Base-by-base conservation (phyloP, 2,888 invertebrate species). In the Thymelicus lineola region DNA sequence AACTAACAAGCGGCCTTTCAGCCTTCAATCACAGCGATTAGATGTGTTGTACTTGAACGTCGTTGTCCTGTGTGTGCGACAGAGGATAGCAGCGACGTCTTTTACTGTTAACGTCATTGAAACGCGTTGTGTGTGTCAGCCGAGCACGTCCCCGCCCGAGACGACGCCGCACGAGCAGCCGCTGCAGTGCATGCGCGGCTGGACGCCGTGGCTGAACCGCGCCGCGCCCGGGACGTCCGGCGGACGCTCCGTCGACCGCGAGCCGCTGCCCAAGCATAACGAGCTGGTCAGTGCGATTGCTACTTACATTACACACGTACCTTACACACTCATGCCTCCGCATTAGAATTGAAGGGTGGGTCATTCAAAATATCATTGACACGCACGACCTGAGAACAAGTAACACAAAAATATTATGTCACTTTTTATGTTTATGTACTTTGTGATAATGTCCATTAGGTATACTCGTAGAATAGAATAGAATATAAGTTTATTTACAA, bases 121-220 rank as follows among this genome's bases (percentile, higher is more conserved):
- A 6, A 15, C 3, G 7, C 15, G 48, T 48, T 10, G 15, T 50
- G 15, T 15, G 6, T 50, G 17, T 46, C 17, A 70, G 68, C 59
- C 57, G 12, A 55, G 66, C 17, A 71, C 75, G 2, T 71, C 46
- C 60, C 76, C 71, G 5, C 84, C 76, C 38, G 85, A 77, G 45
- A 85, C 81, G 73, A 88, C 77, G 72, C 93, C 80, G 53, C 86
- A 81, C 81, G 90, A 86, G 71, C 85, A 88, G 70, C 84, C 90
- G 0, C 80, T 91, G 46, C 84, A 85, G 72, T 97, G 98, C 79
- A 88, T 92, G 58, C 85, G 94, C 3, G 98, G 98, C 0, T 98
- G 98, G 97, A 96, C 96, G 0, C 86, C 93, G 14, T 98, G 98
- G 98, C 90, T 97, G 75, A 97, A 96, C 86, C 93, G 94, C 61